Evolutionary conservation across 2,888 invertebrate species (phyloP), one percentile per base, ranked within the genome.

Genomic region (Dryococelus australis): DNA sequence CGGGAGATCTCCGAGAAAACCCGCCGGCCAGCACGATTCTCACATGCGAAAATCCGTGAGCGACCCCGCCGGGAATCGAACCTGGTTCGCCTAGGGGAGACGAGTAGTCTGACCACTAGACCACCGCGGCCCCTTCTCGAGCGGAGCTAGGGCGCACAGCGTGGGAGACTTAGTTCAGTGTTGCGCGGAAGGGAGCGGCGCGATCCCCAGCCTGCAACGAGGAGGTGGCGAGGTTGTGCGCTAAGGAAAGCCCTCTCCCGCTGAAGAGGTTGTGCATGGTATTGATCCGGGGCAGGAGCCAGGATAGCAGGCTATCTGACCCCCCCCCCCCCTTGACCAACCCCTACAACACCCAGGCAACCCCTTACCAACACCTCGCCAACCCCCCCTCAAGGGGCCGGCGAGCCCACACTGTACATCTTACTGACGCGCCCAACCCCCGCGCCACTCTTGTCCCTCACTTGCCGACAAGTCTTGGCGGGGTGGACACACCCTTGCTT

Each of bases 241-340:
- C 65, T 65, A 65, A 65, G 65, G 65, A 65, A 65, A 65, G 65
- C 65, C n/a, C 65, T 65, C 65, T 65, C 65, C 20, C 16, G n/a
- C 65, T 65, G 65, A 65, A 65, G 65, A 65, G 65, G 65, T 65
- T 65, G 65, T n/a, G 65, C 65, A 65, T 20, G 65, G 65, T 65
- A 65, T 65, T 65, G 65, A 65, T 65, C 65, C 65, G 20, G 65
- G 65, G 65, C 24, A 16, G 65, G 47, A n/a, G 65, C 65, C 65
- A 65, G 65, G 65, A 20, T 12, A 65, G n/a, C 65, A 65, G 65
- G 65, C 65, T 65, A 65, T 65, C 65, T 65, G 65, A 65, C 65
- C 65, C 65, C 47, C 65, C 65, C 20, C 0, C 8, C 65, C 65
- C 65, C 65, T 20, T 65, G 24, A 65, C 65, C 8, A 8, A 8